Base-by-base conservation (phyloP, 2,113 vertebrate species). In the Hystrix brachyura region DNA sequence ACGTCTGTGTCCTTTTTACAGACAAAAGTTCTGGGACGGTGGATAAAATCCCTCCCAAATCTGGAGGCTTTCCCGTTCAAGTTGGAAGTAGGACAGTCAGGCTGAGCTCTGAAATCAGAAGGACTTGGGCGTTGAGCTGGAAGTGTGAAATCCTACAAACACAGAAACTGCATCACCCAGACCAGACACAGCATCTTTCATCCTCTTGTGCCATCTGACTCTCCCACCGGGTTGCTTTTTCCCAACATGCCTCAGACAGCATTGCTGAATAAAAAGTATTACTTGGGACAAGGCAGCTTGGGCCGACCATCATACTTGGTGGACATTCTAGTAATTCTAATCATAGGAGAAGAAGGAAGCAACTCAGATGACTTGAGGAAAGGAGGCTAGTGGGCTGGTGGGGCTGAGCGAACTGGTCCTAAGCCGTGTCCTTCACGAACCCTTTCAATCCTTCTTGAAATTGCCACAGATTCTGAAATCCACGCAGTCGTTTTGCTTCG, bases 121-220 rank as follows among this genome's bases (percentile, higher is more conserved):
- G 72, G 8, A 74, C 46, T 74, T 38, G 74, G 51, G 96, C 89
- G 69, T 71, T 65, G 86, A 95, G 74, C 65, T 67, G 60, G 46
- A 90, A 96, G 86, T 94, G 95, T 96, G 94, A 98, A 97, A 95
- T 96, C 91, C 57, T 94, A 57, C 79, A 95, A 53, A 19, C 32
- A 51, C 69, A 38, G 91, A 94, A 93, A 95, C 82, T 95, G 93
- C 51, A 85, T 96, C 93, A 69, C 65, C 69, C 38, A 51, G 72
- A 53, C 71, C 76, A 94, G 53, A 96, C 89, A 95, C 80, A 94
- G 55, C 12, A 51, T 85, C 96, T 90, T 95, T 97, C 95, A 88
- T 96, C 90, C 95, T 96, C 46, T 74, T 90, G 90, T 96, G 93
- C 62, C 92, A 92, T 97, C 67, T 91, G 90, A 85, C 46, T 97